Conservation (phyloP, 2,888 invertebrate genomes). For the Petrophora chlorosata region DNA sequence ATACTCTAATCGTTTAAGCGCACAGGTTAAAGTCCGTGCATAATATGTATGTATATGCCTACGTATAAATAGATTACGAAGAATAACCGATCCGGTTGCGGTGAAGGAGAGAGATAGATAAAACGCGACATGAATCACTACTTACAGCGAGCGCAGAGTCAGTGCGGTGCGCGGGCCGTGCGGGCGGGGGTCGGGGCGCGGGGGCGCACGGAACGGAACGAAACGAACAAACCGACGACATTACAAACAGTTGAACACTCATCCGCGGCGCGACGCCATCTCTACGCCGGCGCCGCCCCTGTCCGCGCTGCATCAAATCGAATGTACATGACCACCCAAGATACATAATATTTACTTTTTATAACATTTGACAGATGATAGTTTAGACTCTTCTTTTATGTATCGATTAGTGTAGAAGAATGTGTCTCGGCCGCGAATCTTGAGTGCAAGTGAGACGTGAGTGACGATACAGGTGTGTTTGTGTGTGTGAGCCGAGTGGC, state of each 20-base stretch:
- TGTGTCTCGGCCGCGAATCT: slow-evolving; percentile 42
- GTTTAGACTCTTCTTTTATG: slow-evolving; percentile 39
- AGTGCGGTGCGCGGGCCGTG: slow-evolving; percentile 61
- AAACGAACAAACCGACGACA: slow-evolving; percentile 74
- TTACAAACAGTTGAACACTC: slow-evolving; percentile 81
- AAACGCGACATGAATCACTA: slow-evolving; percentile 84
- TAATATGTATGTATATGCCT: slow-evolving; percentile 59
- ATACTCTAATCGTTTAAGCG: slow-evolving; percentile 47
- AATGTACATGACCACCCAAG: slow-evolving; percentile 47
- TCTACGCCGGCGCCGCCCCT: no score
- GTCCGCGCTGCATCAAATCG: slow-evolving; percentile 42
- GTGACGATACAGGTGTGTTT: slow-evolving; percentile 72
- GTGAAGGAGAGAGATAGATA: slow-evolving; percentile 83
- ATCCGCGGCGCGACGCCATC: slow-evolving; percentile 65
- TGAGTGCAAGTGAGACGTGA: slow-evolving; percentile 51
- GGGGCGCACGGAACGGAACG: slow-evolving; percentile 52
- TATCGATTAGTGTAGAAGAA: slow-evolving; percentile 39
- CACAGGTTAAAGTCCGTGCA: slow-evolving; percentile 74
- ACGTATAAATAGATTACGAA: slow-evolving; percentile 82
- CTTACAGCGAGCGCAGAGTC: slow-evolving; percentile 72
- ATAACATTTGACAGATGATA: slow-evolving; percentile 55
- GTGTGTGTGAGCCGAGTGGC: slow-evolving; percentile 73
- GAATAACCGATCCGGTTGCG: slow-evolving; percentile 83
- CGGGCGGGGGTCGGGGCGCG: slow-evolving; percentile 57
- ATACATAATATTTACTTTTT: slow-evolving; percentile 43